Evolutionary conservation across 2,888 invertebrate species (phyloP), one percentile per base, ranked within the genome.

Genomic region (Trilocha varians): DNA sequence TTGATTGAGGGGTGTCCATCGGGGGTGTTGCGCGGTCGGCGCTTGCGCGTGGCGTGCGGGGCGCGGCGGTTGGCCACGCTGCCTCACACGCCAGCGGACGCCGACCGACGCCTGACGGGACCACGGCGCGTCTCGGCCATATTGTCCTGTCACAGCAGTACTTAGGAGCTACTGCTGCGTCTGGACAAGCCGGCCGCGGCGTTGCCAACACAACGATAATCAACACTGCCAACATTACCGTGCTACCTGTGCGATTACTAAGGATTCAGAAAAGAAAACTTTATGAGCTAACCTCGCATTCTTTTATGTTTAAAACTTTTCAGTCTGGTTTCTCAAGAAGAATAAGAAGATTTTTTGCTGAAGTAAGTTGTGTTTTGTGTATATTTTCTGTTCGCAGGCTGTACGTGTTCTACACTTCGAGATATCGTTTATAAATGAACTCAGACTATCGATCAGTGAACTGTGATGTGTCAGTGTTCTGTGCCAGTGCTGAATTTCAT

Each of bases 91-190:
- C 82, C 78, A 74, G 66, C 76, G 75, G 80, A 73, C 83, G 63
- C 71, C 79, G 80, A 77, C 55, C 65, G 55, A 55, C 56, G 49
- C 52, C 60, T 57, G 65, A 53, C 52, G 13, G 34, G 9, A 8
- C 9, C 9, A 13, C 33, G 64, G 78, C 82, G 78, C 87, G 85
- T 78, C 80, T 88, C 90, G 91, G 89, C 90, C 92, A 95, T 95
- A 95, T 96, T 96, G 95, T 96, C 95, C 95, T 95, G 95, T 95
- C 95, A 95, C 95, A 95, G 95, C 95, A 95, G 95, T 95, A 95
- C 91, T 90, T 87, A 47, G 57, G 82, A 70, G 78, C 88, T 95
- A 95, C 95, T 95, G 95, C 93, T 95, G 94, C 91, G 90, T 88
- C 93, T 90, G 94, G 95, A 94, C 95, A 95, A 94, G 64, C 67